A percentile compares a stretch with the other conserved stretches of the same genome.
Conservation (phyloP, 2,113 vertebrate species). For the Coryphaenoides rupestris region DNA sequence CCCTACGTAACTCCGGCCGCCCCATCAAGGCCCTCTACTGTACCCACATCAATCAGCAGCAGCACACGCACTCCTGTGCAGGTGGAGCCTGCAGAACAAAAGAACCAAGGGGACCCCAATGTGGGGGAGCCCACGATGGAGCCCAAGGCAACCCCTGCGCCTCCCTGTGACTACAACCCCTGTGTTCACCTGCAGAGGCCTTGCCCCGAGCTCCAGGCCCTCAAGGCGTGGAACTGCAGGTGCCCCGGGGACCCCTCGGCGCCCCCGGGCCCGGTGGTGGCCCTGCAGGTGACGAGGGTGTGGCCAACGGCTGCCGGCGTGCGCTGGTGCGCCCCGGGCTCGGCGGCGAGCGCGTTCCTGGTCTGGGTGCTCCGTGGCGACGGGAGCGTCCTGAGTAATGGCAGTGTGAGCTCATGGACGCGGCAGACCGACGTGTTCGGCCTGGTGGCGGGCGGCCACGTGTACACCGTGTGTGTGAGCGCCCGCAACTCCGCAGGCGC, state of each 20-base stretch:
- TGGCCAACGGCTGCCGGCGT: constrained; percentile 4
- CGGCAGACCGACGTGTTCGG: constrained; percentile 13
- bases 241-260: background rate
- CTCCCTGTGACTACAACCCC: constrained; percentile 10
- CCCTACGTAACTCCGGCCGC: too few species aligned
- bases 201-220: constrained; percentile 2
- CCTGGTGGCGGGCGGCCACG: background rate
- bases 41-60: background rate
- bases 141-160: background rate
- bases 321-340: constrained; percentile 14
- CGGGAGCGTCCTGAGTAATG: constrained; percentile 7
- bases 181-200: constrained; percentile 14
- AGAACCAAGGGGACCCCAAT: too few species aligned
- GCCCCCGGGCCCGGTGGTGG: constrained; percentile 14
- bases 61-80: too few species aligned
- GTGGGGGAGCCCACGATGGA: too few species aligned
- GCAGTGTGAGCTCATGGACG: constrained; percentile 14
- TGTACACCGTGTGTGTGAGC: constrained; percentile 8
- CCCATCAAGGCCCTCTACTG: background rate
- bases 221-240: constrained; percentile 4
- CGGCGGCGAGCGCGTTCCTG: background rate
- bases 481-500: background rate
- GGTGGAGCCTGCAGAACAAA: background rate
- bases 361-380: constrained; percentile 10
- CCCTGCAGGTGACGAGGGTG: constrained; percentile 4